These are phyloP conservation scores for Drosophila asahinai DNA, from an alignment of 1,140 invertebrate species.

Conservation along the genomic window DNA sequence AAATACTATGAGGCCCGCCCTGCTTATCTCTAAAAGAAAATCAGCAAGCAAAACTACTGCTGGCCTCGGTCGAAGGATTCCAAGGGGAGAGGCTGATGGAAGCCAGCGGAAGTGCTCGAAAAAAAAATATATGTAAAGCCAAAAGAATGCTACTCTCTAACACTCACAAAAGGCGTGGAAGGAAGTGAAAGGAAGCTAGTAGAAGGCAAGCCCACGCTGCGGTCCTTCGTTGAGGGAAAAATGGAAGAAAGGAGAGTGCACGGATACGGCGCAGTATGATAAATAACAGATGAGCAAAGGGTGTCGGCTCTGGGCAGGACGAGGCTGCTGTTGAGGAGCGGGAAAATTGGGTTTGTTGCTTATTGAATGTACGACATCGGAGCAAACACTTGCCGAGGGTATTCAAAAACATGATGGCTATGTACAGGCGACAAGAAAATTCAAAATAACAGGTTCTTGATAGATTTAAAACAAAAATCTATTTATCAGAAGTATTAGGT, in stretches of 20 bases:
- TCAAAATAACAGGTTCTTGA: not conserved
- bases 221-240: conserved; percentile 18
- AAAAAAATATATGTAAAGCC: conserved; percentile 34
- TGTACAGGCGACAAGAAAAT: conserved; percentile 47
- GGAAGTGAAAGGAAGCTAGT: conserved; percentile 25
- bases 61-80: conserved; percentile 10
- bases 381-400: conserved; percentile 42
- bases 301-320: conserved; percentile 55
- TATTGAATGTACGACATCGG: conserved; percentile 71
- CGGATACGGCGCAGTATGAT: conserved; percentile 59
- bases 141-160: conserved; percentile 31
- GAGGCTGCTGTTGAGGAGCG: conserved; percentile 13
- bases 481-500: no score
- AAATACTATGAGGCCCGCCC: conserved; percentile 32
- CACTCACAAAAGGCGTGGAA: conserved; percentile 21
- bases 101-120: conserved; percentile 60
- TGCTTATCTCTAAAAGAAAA: conserved; percentile 66
- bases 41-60: conserved; percentile 40
- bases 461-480: not conserved
- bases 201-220: conserved; percentile 21
- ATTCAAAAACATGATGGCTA: conserved; percentile 3
- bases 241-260: not conserved
- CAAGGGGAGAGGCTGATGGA: conserved; percentile 42
- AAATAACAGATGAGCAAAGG: conserved; percentile 79
- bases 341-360: conserved; percentile 55